Evolutionary conservation across 1,140 invertebrate species (phyloP), one percentile per base, ranked within the genome.

Genomic region (Bactericera cockerelli): DNA sequence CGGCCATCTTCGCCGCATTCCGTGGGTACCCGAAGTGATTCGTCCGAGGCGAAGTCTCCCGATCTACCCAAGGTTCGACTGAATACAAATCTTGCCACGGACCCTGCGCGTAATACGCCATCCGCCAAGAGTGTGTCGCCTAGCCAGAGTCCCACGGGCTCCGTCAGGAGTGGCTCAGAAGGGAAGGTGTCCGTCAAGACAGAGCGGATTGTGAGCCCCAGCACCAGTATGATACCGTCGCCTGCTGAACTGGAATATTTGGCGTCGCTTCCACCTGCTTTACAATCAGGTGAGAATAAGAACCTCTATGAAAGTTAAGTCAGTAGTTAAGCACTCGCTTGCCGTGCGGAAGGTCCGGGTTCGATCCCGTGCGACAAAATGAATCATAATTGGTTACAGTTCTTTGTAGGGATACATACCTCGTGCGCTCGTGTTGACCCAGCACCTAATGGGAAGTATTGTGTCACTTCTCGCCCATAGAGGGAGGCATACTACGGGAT

Each of bases 31-130:
- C 55, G 21, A 62, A 57, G 63, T 65, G 31, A 57, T 61, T 3
- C 56, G 74, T 26, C 72, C 72, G 21, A 70, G 19, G n/a, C 42
- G 22, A 49, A 49, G 19, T 49, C 42, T 80, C 28, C 84, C 85
- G 42, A 49, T 16, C 22, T 49, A 49, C 42, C 42, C 60, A 78
- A 81, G 66, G 74, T 89, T 63, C 78, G 86, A 62, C 75, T 89
- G 49, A 88, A 87, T 71, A 71, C 83, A 59, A 81, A 79, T 70
- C 76, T 89, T 57, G 86, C 86, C 60, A 87, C 84, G 21, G 86
- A 89, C 71, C 86, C 86, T 1, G 86, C 86, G 11, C 72, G 86
- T 10, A 49, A 22, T 49, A 49, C 42, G 19, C 42, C 42, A 8
- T 49, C 42, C 22, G 42, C 56, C 21, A 8, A 3, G 54, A 56